These are phyloP conservation scores for Boleophthalmus pectinirostris DNA, from an alignment of 2,113 vertebrate species.

Conservation along the genomic window DNA sequence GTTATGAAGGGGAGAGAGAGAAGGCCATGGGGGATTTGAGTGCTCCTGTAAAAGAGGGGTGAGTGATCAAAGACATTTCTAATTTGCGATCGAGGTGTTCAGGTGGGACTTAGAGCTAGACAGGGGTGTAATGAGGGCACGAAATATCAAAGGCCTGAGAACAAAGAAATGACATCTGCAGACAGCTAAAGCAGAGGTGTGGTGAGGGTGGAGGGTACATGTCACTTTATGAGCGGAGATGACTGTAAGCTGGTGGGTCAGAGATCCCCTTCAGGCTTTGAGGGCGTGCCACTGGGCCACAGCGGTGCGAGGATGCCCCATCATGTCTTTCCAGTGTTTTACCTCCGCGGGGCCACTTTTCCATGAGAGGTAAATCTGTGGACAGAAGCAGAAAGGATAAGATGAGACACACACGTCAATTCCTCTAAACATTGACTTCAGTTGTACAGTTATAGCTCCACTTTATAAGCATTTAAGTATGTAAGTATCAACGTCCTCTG, in stretches of 20 bases:
- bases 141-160: conserved; percentile 73
- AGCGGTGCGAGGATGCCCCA: conserved; percentile 90
- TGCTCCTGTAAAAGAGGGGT: conserved; percentile 31
- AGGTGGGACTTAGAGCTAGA: conserved; percentile 47
- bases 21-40: conserved; percentile 26
- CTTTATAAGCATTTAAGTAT: no score
- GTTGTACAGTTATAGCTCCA: no score
- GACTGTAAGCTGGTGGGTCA: conserved; percentile 48
- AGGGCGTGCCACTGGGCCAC: conserved; percentile 99
- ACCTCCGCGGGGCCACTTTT: conserved; percentile 98
- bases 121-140: conserved; percentile 46
- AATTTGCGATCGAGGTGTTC: conserved; percentile 50
- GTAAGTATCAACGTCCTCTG: no score
- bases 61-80: conserved; percentile 60
- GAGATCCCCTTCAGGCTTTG: conserved; percentile 85
- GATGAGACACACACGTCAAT: neutral
- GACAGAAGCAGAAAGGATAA: conserved; percentile 21
- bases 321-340: conserved; percentile 99
- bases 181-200: conserved; percentile 40
- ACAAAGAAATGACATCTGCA: conserved; percentile 68
- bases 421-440: neutral
- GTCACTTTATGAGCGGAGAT: conserved; percentile 24
- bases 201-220: conserved; percentile 37
- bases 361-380: conserved; percentile 98
- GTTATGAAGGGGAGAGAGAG: conserved; percentile 19